phyloP scores from a whole-genome alignment of 2,113 vertebrate species.

The Gnathonemus echidnorhynchus region DNA sequence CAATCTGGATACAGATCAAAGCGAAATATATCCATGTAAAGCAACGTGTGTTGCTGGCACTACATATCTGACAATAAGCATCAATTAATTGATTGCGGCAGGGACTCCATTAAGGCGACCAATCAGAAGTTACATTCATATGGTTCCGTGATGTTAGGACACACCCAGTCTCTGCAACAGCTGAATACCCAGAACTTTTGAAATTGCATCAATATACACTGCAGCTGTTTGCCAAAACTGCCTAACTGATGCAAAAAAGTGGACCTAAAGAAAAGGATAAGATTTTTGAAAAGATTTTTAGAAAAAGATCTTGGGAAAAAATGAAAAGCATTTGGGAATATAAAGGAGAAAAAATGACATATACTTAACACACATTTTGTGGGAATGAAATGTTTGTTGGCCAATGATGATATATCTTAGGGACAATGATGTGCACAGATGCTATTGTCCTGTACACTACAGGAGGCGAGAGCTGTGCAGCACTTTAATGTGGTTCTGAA shows the following conservation, averaged over 20 bases:
- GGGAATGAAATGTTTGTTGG: conserved; percentile 42
- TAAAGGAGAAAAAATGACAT: conserved; percentile 30
- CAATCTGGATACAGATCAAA: background rate
- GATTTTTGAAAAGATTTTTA: background rate
- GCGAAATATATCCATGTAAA: background rate
- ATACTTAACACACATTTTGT: conserved; percentile 33
- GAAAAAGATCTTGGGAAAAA: conserved; percentile 13
- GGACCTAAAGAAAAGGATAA: background rate
- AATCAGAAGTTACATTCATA: background rate
- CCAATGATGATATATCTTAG: conserved; percentile 49
- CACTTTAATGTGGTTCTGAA: background rate
- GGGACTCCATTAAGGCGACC: background rate
- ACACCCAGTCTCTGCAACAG: background rate
- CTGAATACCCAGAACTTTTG: background rate
- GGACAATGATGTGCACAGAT: conserved; percentile 43
- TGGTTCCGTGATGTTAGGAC: background rate
- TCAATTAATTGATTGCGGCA: background rate
- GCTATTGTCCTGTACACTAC: conserved; percentile 49
- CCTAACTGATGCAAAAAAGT: background rate
- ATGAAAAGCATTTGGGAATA: conserved; percentile 32
- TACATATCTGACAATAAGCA: background rate
- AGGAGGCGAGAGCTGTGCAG: background rate
- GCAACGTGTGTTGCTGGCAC: background rate
- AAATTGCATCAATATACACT: background rate
- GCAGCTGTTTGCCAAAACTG: background rate